phyloP scores from a whole-genome alignment of 2,888 invertebrate species.

The Tenthredo notha region DNA sequence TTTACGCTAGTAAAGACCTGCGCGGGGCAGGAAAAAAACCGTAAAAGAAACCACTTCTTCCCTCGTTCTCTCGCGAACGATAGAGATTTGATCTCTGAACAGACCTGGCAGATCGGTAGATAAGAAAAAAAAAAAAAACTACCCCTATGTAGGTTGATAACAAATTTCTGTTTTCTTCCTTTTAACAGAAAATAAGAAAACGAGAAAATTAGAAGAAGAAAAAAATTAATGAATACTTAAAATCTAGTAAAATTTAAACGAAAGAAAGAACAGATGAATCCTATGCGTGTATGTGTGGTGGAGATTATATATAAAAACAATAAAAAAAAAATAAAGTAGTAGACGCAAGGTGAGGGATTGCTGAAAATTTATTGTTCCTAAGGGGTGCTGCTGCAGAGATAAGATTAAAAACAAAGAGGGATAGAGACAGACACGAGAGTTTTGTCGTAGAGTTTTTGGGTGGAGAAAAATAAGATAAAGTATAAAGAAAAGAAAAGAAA shows the following conservation, averaged over 20 bases:
- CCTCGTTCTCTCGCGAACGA: constrained; percentile 5
- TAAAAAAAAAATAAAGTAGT: not conserved
- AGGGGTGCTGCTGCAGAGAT: not conserved
- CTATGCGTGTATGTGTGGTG: no score
- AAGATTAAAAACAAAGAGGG: constrained; percentile 19
- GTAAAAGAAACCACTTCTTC: constrained; percentile 13
- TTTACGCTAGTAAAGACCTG: not conserved
- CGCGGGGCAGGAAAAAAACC: not conserved
- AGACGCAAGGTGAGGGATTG: not conserved
- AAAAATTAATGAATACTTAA: not conserved
- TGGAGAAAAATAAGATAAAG: constrained; percentile 28
- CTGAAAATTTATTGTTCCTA: not conserved
- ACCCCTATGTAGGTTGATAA: not conserved
- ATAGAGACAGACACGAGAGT: not conserved
- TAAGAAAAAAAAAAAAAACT: not conserved
- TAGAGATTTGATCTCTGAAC: not conserved
- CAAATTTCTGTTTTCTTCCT: not conserved
- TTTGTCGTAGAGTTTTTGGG: constrained; percentile 28
- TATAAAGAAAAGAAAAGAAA: not conserved
- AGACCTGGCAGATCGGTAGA: not conserved
- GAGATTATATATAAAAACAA: not conserved
- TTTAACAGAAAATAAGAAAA: not conserved
- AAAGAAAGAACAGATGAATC: not conserved
- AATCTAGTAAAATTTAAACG: not conserved
- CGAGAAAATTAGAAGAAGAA: not conserved